Percentiles rank a stretch among this genome's conserved stretches.
Evolutionary conservation across 2,797 vertebrate genomes (phyloP).

Genomic region (Staurois parvus): DNA sequence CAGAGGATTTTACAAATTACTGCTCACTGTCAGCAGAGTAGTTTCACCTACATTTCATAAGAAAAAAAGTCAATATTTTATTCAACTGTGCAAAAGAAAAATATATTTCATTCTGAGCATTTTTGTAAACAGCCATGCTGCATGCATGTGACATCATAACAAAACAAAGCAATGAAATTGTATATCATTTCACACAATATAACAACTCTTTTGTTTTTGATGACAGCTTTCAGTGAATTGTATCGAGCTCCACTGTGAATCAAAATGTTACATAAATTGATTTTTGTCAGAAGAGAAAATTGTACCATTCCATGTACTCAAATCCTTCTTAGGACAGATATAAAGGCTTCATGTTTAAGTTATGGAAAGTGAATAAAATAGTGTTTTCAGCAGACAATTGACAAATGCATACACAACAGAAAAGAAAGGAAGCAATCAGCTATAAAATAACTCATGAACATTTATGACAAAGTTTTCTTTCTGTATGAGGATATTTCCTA

Average conservation of each 20-base stretch:
- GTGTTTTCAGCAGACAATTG: slow-evolving; percentile 17
- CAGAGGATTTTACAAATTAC: too few relatives aligned
- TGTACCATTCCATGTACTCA: neutral
- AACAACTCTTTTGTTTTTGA: neutral
- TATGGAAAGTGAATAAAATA: slow-evolving; percentile 20
- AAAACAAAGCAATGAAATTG: neutral
- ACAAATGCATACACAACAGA: slow-evolving; percentile 25
- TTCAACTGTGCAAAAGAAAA: neutral
- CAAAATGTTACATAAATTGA: slow-evolving; percentile 1
- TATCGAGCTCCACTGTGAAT: neutral
- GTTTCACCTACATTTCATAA: too few relatives aligned
- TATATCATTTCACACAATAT: neutral
- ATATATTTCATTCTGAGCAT: neutral
- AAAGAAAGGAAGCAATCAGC: slow-evolving; percentile 17
- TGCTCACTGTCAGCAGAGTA: too few relatives aligned
- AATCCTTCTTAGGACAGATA: neutral
- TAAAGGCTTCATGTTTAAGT: slow-evolving; percentile 11
- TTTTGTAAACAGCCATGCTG: neutral
- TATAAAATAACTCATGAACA: slow-evolving; percentile 38
- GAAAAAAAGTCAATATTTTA: too few relatives aligned
- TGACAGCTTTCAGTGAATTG: neutral
- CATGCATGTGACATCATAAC: neutral
- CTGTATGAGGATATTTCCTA: slow-evolving; percentile 19
- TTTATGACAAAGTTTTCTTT: slow-evolving; percentile 36
- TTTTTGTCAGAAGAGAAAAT: slow-evolving; percentile 8